Evolutionary conservation across 2,888 invertebrate genomes (phyloP), one percentile per base, ranked within the genome.

Genomic region (Patella pellucida): DNA sequence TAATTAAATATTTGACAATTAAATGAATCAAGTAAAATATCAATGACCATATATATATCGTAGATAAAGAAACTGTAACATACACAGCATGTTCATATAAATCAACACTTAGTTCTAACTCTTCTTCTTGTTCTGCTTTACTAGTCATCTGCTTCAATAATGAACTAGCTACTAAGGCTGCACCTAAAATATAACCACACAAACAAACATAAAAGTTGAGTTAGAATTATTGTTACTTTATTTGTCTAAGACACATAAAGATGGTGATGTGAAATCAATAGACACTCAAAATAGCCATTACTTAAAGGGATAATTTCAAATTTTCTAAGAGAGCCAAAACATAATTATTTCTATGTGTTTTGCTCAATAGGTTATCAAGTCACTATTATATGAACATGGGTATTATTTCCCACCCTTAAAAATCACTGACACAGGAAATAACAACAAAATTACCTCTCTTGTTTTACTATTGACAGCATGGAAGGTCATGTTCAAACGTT

Each of bases 41-140:
- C 1, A 41, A 41, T 41, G 9, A 4, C 41, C 9, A 9, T 41
- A 41, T 41, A 41, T 41, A 19, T 51, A 7, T 51, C 1, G 19
- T 19, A n/a, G 27, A 50, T 51, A 16, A 41, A 41, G 41, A 41
- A 68, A 52, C 67, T 50, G 14, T 16, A 14, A 81, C 87, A 79
- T 79, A 89, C 88, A 77, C 78, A 15, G 89, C 83, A 78, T 88
- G 85, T 19, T 84, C 80, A 31, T 75, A 41, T n/a, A 89, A 85
- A 19, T 88, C 85, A 5, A 80, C 71, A 71, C 85, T 83, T 0
- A 90, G 84, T 73, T 89, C 90, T 23, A 87, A 78, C 73, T 90
- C 89, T 77, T 90, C 90, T 62, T 89, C 88, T 73, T 81, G 80
- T 71, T 85, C 84, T 54, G 90, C 90, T 73, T 86, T 76, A 12